A percentile compares a stretch with the other conserved stretches of the same genome.
These are phyloP conservation scores for Acrocephalus scirpaceus DNA, from an alignment of 2,797 vertebrate species.

Conservation along the genomic window DNA sequence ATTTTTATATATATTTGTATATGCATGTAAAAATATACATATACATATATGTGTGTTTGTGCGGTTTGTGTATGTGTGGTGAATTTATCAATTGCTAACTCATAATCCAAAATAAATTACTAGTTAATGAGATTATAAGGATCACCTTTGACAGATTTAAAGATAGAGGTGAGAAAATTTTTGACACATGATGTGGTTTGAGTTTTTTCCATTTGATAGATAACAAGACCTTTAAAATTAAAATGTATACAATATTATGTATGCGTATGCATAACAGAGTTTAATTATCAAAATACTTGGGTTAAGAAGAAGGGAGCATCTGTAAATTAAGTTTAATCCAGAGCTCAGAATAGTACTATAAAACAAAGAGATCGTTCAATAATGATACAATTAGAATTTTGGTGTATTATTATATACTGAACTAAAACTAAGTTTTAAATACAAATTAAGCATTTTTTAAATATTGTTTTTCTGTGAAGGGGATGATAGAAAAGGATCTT, in stretches of 20 bases:
- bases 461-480: neutral
- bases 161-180: neutral
- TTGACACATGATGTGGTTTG: neutral
- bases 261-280: neutral
- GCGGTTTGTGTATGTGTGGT: neutral
- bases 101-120: neutral
- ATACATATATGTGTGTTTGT: accelerated
- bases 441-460: neutral
- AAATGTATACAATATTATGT: neutral
- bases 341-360: neutral
- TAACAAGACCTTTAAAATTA: neutral
- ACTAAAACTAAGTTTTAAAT: neutral
- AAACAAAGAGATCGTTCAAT: neutral
- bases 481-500: neutral
- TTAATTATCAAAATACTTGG: neutral
- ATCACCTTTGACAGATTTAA: neutral
- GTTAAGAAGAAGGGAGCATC: neutral
- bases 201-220: neutral
- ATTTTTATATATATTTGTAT: neutral
- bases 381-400: neutral
- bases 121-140: neutral
- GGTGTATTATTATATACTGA: neutral
- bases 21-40: accelerated
- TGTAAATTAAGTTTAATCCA: neutral
- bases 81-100: neutral